Percentiles rank a stretch among this genome's conserved stretches.
These are phyloP conservation scores for Napeogenes sylphis DNA, from an alignment of 2,888 invertebrate genomes.

Conservation along the genomic window DNA sequence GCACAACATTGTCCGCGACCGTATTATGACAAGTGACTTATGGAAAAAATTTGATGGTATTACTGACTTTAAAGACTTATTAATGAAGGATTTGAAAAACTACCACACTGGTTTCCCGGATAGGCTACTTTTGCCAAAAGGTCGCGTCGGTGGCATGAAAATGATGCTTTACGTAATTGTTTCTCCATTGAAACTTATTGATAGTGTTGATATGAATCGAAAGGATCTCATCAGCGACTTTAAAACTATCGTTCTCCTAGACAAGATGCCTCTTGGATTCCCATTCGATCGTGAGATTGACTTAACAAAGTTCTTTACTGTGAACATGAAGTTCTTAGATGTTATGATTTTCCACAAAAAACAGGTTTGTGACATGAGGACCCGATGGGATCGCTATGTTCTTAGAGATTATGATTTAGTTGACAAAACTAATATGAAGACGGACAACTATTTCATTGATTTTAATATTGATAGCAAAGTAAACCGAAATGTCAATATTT, in stretches of 20 bases:
- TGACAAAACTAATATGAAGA: constrained; percentile 47
- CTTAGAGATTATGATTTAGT: constrained; percentile 56
- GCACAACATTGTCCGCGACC: constrained; percentile 81
- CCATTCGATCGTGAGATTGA: constrained; percentile 84
- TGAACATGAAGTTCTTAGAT: constrained; percentile 83
- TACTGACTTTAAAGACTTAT: constrained; percentile 53
- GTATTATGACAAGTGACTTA: constrained; percentile 80
- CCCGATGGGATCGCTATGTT: constrained; percentile 61
- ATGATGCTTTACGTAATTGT: constrained; percentile 81
- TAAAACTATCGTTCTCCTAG: constrained; percentile 69
- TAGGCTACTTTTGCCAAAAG: constrained; percentile 84
- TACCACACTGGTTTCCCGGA: constrained; percentile 83
- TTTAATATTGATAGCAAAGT: constrained; percentile 44
- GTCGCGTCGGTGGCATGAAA: constrained; percentile 81
- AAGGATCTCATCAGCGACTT: constrained; percentile 63
- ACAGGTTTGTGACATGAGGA: constrained; percentile 64
- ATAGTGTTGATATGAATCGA: constrained; percentile 60
- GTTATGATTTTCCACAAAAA: constrained; percentile 81
- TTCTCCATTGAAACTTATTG: constrained; percentile 70
- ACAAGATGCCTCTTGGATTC: constrained; percentile 82
- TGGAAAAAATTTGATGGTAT: constrained; percentile 80
- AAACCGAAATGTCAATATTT: constrained; percentile 32
- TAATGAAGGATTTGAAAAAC: constrained; percentile 58
- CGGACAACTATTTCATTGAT: constrained; percentile 50
- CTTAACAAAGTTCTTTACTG: constrained; percentile 77